Evolutionary conservation across 2,113 vertebrate genomes (phyloP).

Genomic region (Ivindomyrus marchei): DNA sequence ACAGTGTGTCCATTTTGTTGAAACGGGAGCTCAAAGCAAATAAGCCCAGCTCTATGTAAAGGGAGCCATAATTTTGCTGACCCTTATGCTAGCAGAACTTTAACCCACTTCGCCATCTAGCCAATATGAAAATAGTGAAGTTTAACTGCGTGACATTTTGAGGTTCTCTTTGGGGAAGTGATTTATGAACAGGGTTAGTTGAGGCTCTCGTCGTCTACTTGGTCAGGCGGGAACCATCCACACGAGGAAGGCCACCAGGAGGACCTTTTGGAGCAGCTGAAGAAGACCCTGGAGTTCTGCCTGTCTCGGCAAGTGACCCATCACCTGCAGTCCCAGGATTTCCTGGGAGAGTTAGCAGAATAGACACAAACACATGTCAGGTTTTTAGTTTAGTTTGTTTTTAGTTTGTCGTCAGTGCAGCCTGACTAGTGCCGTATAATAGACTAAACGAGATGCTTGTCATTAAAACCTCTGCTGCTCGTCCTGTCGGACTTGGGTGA

Average conservation of each 20-base stretch:
- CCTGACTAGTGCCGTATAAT: not conserved
- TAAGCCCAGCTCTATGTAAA: not conserved
- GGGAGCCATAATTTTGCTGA: not conserved
- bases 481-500: not conserved
- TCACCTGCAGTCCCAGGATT: not conserved
- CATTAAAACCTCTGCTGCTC: not conserved
- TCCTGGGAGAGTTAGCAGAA: not conserved
- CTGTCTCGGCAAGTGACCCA: slow-evolving; percentile 74
- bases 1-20: not conserved
- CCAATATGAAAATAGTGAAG: not conserved
- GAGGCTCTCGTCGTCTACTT: not conserved
- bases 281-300: slow-evolving; percentile 83
- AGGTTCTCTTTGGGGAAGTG: not conserved
- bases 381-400: not conserved
- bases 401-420: not conserved
- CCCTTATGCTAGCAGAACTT: not conserved
- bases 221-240: slow-evolving; percentile 37
- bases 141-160: not conserved
- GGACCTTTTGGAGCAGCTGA: slow-evolving; percentile 70
- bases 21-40: not conserved
- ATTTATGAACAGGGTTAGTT: not conserved
- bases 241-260: slow-evolving; percentile 46
- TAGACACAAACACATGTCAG: not conserved
- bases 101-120: not conserved
- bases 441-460: not conserved